Evolutionary conservation across 2,888 invertebrate genomes (phyloP).

Genomic region (Brachypalpus laphriformis): DNA sequence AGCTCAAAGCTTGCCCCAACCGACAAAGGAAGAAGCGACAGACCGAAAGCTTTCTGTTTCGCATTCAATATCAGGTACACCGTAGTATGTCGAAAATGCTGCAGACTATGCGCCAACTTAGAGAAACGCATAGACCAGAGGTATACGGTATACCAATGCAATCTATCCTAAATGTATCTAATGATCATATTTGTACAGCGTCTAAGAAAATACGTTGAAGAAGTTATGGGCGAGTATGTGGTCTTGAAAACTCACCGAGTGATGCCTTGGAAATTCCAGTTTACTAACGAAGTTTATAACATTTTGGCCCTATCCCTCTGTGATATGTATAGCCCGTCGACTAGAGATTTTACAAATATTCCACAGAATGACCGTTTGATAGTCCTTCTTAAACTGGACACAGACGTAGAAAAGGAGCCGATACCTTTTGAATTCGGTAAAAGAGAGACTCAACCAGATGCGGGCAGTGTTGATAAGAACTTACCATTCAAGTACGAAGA

Average conservation of each 20-base stretch:
- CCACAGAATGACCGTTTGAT: neutral
- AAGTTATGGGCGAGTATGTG: constrained; percentile 76
- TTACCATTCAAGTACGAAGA: neutral
- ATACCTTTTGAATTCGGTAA: constrained; percentile 4
- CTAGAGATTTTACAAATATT: neutral
- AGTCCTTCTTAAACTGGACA: neutral
- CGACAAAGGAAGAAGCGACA: constrained; percentile 75
- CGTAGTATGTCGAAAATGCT: constrained; percentile 79
- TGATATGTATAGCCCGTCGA: constrained; percentile 50
- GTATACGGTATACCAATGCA: constrained; percentile 73
- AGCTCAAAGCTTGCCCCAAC: constrained; percentile 76
- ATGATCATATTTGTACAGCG: constrained; percentile 45
- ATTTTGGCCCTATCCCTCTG: constrained; percentile 75
- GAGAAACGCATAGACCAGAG: constrained; percentile 75
- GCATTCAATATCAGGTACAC: constrained; percentile 79
- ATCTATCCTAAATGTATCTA: constrained; percentile 7
- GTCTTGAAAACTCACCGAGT: constrained; percentile 76
- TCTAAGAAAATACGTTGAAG: constrained; percentile 74
- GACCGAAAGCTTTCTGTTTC: constrained; percentile 76
- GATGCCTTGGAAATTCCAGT: constrained; percentile 77
- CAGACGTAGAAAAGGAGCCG: neutral
- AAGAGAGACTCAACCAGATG: neutral
- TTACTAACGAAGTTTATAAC: constrained; percentile 78
- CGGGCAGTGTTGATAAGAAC: neutral
- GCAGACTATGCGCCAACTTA: constrained; percentile 75